Base-by-base conservation (phyloP, 2,113 vertebrate genomes). In the Origma solitaria region DNA sequence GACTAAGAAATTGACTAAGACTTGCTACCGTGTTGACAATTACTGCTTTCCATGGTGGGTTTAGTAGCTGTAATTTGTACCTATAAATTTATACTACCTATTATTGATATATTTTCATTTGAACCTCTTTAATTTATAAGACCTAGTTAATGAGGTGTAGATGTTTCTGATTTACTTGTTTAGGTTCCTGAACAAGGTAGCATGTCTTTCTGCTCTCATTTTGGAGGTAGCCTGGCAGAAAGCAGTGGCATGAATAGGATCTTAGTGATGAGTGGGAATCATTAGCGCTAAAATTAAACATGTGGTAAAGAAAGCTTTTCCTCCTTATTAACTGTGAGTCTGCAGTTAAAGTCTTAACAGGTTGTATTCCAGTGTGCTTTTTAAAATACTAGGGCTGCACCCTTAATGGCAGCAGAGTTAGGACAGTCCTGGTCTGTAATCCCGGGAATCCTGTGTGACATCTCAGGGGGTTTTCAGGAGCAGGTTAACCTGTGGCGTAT, bases 11-110 rank as follows among this genome's bases (percentile, higher is more conserved):
- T 56, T 57, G 18, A 12, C 15, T 27, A n/a, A n/a, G 30, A 21
- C 6, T 13, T 1, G 0, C 61, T 61, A 21, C 58, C 5, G 0
- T 2, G 4, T 62, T 73, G 33, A 19, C 31, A 58, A 5, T n/a
- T 51, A 3, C 37, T 65, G 53, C 25, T 79, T 64, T 69, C 25
- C 33, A 0, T n/a, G n/a, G 8, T 42, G 35, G 7, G 6, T 66
- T 53, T 40, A 37, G 37, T 42, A 57, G 33, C 21, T 54, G 2
- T 30, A 22, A 16, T 38, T 58, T 66, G 16, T 72, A 30, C 19
- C 38, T 80, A 2, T 2, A 42, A 16, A 16, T 16, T 31, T 62
- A 9, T 51, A 3, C 7, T 76, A 13, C 20, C 19, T 38, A 1
- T 35, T 38, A 50, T 5, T 18, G 38, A 1, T 76, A 5, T 60